A percentile compares a stretch with the other conserved stretches of the same genome.
phyloP scores from a whole-genome alignment of 92 coral and sea anemone genomes.

The Parazoanthus swiftii region DNA sequence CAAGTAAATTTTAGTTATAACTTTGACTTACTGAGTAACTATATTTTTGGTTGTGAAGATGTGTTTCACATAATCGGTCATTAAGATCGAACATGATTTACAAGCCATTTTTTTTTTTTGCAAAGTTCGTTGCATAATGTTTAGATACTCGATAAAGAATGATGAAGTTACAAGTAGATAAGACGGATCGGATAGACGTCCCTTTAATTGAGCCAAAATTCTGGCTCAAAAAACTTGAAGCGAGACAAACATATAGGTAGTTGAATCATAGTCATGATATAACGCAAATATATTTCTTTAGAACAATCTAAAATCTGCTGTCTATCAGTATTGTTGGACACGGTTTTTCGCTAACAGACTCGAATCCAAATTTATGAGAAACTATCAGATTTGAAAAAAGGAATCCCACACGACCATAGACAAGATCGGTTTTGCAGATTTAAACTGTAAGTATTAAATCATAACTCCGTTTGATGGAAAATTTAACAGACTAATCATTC shows the following conservation, averaged over 20 bases:
- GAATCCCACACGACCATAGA: neutral
- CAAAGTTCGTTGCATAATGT: neutral
- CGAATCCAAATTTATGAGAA: neutral
- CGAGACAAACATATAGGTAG: neutral
- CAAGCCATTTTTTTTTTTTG: too few species aligned
- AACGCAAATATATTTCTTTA: neutral
- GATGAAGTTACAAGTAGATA: neutral
- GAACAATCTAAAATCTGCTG: neutral
- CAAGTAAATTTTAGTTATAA: neutral
- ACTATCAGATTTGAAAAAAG: neutral
- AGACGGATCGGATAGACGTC: neutral
- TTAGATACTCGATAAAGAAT: neutral
- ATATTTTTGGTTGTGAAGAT: neutral
- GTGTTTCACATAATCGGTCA: neutral
- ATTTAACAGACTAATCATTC: neutral
- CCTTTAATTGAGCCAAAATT: neutral
- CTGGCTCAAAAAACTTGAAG: slow-evolving; percentile 21
- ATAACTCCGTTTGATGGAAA: neutral
- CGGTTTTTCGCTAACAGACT: slow-evolving; percentile 13
- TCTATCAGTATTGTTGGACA: neutral
- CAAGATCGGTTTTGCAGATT: neutral
- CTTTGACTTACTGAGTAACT: neutral
- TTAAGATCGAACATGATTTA: neutral
- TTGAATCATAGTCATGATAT: neutral
- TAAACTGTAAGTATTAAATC: neutral